Evolutionary conservation across 2,113 vertebrate species (phyloP), one percentile per base, ranked within the genome.

Genomic region (Hydrolagus affinis): DNA sequence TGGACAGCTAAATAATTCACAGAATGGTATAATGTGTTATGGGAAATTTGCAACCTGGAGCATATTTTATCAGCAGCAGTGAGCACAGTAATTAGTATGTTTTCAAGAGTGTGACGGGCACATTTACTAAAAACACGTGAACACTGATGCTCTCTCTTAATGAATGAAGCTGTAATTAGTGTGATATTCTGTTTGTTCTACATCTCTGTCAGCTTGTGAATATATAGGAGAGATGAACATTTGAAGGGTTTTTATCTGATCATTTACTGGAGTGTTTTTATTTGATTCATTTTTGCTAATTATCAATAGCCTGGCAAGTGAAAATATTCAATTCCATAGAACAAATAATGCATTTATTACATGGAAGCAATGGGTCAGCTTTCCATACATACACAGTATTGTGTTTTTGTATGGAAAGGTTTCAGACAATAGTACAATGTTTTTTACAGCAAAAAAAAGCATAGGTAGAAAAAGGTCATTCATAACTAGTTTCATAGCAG

Each of bases 281-380:
- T 44, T 11, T 66, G 4, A 30, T 66, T 11, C 23, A 4, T 11
- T 15, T 62, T 11, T 21, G 1, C 14, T 19, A 9, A 4, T 64
- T 83, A 66, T 66, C 62, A 83, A 83, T 83, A 30, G 62, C 28
- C 11, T 10, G 7, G 78, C 8, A 25, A 66, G 32, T 68, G 66
- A 64, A 83, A 28, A 83, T 32, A 83, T 62, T 64, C 76, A 62
- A 4, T 28, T 3, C 59, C n/a, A 17, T n/a, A 15, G 57, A 80
- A 62, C 17, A 62, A 80, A 83, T 83, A 30, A 62, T 66, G 8
- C 62, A 68, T 83, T 68, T 83, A 83, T 83, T 83, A 32, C 64
- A 66, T 19, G 78, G 25, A 32, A 68, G 25, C 78, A 28, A 30
- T 17, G 17, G 28, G 11, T 15, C 17, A n/a, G 30, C 30, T 83